A percentile compares a stretch with the other conserved stretches of the same genome.
phyloP scores from a whole-genome alignment of 2,797 vertebrate genomes.

The Ctenopoma multispine region DNA sequence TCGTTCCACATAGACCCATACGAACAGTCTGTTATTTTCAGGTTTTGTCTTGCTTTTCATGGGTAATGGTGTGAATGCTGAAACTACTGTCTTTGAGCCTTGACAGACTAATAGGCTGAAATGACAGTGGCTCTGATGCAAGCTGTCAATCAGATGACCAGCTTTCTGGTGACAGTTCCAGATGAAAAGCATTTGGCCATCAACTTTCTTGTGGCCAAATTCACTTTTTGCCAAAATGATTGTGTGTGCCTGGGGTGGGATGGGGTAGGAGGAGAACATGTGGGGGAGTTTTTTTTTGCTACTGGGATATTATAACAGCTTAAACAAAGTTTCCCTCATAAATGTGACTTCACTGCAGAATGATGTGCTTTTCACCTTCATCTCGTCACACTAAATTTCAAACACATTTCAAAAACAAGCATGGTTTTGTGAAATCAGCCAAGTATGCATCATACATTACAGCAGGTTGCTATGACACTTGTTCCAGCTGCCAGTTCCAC shows the following conservation, averaged over 20 bases:
- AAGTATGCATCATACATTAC: too few species aligned
- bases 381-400: too few species aligned
- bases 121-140: conserved; percentile 43
- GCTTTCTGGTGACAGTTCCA: conserved; percentile 18
- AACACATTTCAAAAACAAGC: too few species aligned
- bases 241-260: neutral
- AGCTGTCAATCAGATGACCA: conserved; percentile 48
- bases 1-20: neutral
- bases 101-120: conserved; percentile 53
- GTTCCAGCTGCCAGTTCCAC: too few species aligned
- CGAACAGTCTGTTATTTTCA: conserved; percentile 1
- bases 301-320: neutral
- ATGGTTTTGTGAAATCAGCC: too few species aligned
- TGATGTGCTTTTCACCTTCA: too few species aligned
- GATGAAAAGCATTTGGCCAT: conserved; percentile 27
- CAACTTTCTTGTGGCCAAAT: conserved; percentile 12
- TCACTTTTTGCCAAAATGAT: conserved; percentile 3
- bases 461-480: too few species aligned
- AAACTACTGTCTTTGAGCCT: conserved; percentile 18
- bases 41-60: conserved; percentile 7
- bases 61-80: conserved; percentile 28
- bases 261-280: neutral
- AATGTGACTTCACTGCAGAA: too few species aligned
- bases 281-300: neutral
- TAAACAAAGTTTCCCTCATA: too few species aligned